Evolutionary conservation across 2,113 vertebrate genomes (phyloP).

Genomic region (Nicator chloris): DNA sequence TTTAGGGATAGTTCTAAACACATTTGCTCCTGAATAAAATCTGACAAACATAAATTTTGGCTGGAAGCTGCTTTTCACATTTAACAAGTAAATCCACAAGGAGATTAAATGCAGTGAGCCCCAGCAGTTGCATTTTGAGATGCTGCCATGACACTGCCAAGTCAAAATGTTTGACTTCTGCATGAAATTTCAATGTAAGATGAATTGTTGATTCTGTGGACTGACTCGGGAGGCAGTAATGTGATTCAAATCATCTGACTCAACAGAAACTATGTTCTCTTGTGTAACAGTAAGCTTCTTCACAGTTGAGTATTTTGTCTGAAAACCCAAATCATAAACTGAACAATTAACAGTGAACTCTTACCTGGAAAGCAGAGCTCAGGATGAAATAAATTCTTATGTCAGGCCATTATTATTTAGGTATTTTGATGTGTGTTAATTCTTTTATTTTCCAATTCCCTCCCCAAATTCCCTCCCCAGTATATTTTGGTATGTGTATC

Average conservation of each 20-base stretch:
- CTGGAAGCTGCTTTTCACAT: background rate
- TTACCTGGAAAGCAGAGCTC: background rate
- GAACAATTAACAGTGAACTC: slow-evolving; percentile 6
- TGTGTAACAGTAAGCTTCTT: background rate
- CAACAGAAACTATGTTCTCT: background rate
- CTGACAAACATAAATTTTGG: background rate
- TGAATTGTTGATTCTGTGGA: background rate
- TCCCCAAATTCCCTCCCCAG: background rate
- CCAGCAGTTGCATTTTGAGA: background rate
- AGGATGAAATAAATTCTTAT: background rate
- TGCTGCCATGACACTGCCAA: background rate
- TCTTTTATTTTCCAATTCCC: background rate
- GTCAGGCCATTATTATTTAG: background rate
- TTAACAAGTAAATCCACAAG: background rate
- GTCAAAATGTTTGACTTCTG: slow-evolving; percentile 13
- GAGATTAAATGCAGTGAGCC: background rate
- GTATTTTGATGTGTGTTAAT: background rate
- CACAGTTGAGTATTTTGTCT: background rate
- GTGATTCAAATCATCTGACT: slow-evolving; percentile 23
- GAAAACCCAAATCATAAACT: background rate
- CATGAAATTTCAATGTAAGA: background rate
- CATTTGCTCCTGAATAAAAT: background rate
- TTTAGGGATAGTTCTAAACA: background rate
- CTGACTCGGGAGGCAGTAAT: background rate
- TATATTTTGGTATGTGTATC: background rate